Conservation (phyloP, 2,888 invertebrate species). For the Pandemis corylana region DNA sequence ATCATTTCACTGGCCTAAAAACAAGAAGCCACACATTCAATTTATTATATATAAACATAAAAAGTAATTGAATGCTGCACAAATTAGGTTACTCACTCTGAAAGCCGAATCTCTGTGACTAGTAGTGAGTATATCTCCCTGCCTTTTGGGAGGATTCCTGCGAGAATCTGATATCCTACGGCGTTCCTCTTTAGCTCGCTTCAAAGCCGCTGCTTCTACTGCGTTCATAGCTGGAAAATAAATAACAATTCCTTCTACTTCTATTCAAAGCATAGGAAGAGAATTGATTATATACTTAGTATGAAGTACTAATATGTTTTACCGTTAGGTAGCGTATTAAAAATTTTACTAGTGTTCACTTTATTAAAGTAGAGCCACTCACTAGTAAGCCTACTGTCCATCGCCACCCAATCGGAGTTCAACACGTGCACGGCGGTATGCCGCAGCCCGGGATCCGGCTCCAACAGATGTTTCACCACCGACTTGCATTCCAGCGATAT, state of each 20-base stretch:
- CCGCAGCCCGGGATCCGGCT: constrained; percentile 87
- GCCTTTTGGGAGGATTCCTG: constrained; percentile 58
- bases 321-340: neutral
- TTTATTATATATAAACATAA: neutral
- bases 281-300: no score
- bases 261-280: no score
- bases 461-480: constrained; percentile 87
- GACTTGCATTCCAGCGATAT: constrained; percentile 87
- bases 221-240: constrained; percentile 75
- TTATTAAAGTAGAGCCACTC: constrained; percentile 50
- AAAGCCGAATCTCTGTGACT: constrained; percentile 56
- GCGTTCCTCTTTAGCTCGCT: constrained; percentile 84
- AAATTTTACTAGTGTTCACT: neutral
- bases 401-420: constrained; percentile 87
- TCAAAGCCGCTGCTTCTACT: constrained; percentile 86
- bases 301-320: no score
- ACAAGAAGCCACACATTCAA: neutral
- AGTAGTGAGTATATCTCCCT: constrained; percentile 65
- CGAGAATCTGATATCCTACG: constrained; percentile 61
- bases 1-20: constrained; percentile 79
- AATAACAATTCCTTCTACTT: no score
- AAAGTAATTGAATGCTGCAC: neutral
- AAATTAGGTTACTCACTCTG: constrained; percentile 54
- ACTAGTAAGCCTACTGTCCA: constrained; percentile 87
- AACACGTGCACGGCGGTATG: constrained; percentile 85